A percentile compares a stretch with the other conserved stretches of the same genome.
These are phyloP conservation scores for Phymanthus crucifer DNA, from an alignment of 92 coral and sea anemone species.

Conservation along the genomic window DNA sequence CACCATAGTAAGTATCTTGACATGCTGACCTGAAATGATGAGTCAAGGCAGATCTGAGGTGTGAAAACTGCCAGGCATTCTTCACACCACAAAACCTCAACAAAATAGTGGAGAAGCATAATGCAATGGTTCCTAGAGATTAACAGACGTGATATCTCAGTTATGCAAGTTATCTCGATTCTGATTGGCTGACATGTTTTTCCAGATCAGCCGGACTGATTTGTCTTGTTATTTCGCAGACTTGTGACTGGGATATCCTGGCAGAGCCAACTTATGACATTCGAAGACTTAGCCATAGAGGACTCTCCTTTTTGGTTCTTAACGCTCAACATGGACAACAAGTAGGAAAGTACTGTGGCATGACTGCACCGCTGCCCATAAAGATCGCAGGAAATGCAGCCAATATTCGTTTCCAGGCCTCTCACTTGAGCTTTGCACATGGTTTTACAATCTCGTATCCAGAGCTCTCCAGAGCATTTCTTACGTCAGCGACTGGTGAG, in stretches of 20 bases:
- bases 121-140: too few species aligned
- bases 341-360: slow-evolving; percentile 46
- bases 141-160: too few species aligned
- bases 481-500: too few species aligned
- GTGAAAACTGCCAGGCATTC: too few species aligned
- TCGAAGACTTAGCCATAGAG: slow-evolving; percentile 55
- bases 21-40: too few species aligned
- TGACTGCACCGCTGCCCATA: slow-evolving; percentile 41
- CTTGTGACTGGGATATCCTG: slow-evolving; percentile 59
- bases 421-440: slow-evolving; percentile 39
- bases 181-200: too few species aligned
- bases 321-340: slow-evolving; percentile 44
- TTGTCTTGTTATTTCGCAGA: slow-evolving; percentile 7
- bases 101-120: too few species aligned
- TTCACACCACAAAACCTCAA: too few species aligned
- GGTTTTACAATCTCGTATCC: too few species aligned
- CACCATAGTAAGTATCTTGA: slow-evolving; percentile 29
- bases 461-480: too few species aligned
- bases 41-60: too few species aligned
- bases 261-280: slow-evolving; percentile 21
- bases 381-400: slow-evolving; percentile 31
- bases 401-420: slow-evolving; percentile 46
- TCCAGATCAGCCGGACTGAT: not conserved
- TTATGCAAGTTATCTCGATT: too few species aligned
- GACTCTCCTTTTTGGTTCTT: slow-evolving; percentile 37